Conservation (phyloP, 53 echinoderm and acorn worm species). For the Patiria pectinifera region DNA sequence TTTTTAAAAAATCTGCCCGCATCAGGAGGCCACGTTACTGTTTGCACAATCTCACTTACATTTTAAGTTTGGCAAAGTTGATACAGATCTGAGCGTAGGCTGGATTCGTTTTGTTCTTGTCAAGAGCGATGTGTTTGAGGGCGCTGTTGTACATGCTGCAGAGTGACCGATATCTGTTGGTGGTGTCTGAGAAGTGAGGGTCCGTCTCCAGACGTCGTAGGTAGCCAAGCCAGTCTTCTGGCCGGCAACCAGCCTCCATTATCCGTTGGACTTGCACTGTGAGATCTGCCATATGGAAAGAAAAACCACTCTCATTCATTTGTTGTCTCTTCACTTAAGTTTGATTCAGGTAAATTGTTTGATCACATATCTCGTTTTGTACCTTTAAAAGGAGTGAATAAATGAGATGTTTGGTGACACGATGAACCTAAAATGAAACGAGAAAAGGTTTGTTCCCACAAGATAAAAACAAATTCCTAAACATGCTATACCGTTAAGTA, state of each 20-base stretch:
- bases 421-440: too few species aligned
- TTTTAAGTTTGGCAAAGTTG: conserved; percentile 85
- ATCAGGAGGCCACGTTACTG: neutral
- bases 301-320: neutral
- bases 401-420: too few species aligned
- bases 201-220: conserved; percentile 74
- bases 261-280: conserved; percentile 58
- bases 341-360: too few species aligned
- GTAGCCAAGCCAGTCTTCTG: conserved; percentile 88
- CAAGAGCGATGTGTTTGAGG: conserved; percentile 80
- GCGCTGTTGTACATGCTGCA: conserved; percentile 81
- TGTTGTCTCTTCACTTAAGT: too few species aligned
- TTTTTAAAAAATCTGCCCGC: neutral
- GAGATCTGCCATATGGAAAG: conserved; percentile 35
- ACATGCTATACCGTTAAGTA: too few species aligned
- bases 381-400: too few species aligned
- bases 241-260: conserved; percentile 75
- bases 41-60: conserved; percentile 61
- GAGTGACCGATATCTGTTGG: conserved; percentile 67
- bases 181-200: conserved; percentile 44
- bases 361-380: too few species aligned
- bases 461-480: too few species aligned
- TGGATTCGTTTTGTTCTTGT: conserved; percentile 74
- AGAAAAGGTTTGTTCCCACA: too few species aligned
- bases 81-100: conserved; percentile 88